Evolutionary conservation across 2,797 vertebrate species (phyloP).

Genomic region (Tangara arthus): DNA sequence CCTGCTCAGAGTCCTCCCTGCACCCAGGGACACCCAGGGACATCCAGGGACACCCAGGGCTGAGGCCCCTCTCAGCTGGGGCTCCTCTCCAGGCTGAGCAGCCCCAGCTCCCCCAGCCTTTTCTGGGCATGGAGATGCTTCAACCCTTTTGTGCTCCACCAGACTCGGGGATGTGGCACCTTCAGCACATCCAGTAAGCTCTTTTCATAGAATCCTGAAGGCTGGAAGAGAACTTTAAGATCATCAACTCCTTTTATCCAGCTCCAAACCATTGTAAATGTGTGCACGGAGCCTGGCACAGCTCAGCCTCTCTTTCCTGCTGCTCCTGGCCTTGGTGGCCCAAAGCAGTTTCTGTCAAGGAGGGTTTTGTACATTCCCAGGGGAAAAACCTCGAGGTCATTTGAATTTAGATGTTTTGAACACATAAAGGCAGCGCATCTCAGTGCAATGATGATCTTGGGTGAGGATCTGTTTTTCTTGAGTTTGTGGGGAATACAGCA

Average conservation of each 20-base stretch:
- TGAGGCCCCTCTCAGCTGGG: background rate
- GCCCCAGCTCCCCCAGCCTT: background rate
- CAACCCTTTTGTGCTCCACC: background rate
- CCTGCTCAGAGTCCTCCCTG: background rate
- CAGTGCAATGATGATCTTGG: background rate
- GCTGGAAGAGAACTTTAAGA: background rate
- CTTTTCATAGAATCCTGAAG: background rate
- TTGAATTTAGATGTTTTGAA: background rate
- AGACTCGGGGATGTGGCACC: background rate
- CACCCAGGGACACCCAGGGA: accelerated
- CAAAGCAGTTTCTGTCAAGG: background rate
- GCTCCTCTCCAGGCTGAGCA: background rate
- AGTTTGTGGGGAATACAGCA: background rate
- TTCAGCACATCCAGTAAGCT: accelerated
- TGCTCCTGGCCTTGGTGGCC: background rate
- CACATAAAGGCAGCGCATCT: background rate
- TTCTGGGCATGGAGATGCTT: background rate
- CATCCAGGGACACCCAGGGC: background rate
- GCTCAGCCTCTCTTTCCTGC: background rate
- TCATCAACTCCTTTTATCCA: background rate
- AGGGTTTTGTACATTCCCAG: background rate
- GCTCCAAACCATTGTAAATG: background rate
- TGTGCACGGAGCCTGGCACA: background rate
- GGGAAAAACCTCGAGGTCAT: background rate
- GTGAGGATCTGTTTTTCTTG: background rate